Evolutionary conservation across 2,888 invertebrate species (phyloP).

Genomic region (Clepsis dumicolana): DNA sequence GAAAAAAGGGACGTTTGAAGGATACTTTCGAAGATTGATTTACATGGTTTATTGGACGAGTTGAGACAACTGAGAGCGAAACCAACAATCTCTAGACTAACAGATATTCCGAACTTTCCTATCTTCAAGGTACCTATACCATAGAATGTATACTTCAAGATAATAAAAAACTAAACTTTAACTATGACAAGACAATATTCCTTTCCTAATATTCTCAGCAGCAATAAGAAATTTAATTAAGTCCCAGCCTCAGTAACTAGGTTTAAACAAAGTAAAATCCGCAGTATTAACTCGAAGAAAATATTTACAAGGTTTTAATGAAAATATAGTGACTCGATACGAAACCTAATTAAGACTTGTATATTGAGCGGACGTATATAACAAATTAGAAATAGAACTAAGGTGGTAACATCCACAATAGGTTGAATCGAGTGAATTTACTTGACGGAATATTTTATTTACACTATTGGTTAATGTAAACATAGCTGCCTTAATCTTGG

Average conservation of each 20-base stretch:
- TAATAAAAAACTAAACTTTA: not conserved
- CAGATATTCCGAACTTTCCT: too few species aligned
- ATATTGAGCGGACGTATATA: too few species aligned
- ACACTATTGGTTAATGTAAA: too few species aligned
- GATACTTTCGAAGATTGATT: not conserved
- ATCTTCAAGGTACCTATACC: too few species aligned
- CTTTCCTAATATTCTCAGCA: not conserved
- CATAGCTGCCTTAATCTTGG: not conserved
- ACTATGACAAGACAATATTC: not conserved
- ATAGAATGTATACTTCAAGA: not conserved
- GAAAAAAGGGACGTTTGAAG: not conserved
- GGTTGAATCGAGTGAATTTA: too few species aligned
- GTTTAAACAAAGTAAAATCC: not conserved
- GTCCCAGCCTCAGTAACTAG: not conserved
- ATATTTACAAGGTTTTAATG: not conserved
- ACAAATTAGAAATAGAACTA: too few species aligned
- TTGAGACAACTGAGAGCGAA: not conserved
- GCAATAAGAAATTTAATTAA: not conserved
- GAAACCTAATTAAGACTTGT: not conserved
- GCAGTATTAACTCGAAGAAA: not conserved
- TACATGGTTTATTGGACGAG: not conserved
- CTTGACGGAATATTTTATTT: too few species aligned
- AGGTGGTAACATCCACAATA: not conserved
- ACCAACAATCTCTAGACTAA: not conserved
- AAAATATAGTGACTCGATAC: not conserved